Base-by-base conservation (phyloP, 2,888 invertebrate species). In the Tipula vernalis region DNA sequence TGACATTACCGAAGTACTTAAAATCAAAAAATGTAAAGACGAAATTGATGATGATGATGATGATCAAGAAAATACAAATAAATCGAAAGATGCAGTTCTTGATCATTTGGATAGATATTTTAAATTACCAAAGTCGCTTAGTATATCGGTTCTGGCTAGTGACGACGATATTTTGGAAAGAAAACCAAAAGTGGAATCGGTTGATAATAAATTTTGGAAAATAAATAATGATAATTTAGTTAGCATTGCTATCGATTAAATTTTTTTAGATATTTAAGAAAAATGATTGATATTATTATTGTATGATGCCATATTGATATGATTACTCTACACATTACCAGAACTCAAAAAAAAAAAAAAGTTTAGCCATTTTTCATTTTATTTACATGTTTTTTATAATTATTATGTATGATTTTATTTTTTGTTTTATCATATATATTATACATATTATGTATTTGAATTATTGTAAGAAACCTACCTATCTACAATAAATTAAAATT, bases 1-100 rank as follows among this genome's bases (percentile, higher is more conserved):
- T 87, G 90, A 89, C 88, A 90, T 91, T 88, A 90, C 90, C 89
- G 91, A 91, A 90, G 91, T 91, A 87, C 89, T 91, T 88, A 90
- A 91, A 86, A 83, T 88, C 83, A 86, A 88, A 28, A 42, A 42
- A 42, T 41, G 15, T 42, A 85, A 41, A 18, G 42, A 42, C 12
- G 42, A 85, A 10, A 3, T 15, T 3, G 15, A 41, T n/a, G 42
- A 41, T n/a, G 42, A 41, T n/a, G 42, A 83, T 36, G 15, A 15
- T 28, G 42, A 41, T 86, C 85, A 86, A 86, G 28, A 44, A 28
- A 44, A 86, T n/a, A 5, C 15, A 18, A 71, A 71, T 71, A 71
- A 10, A 71, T 71, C 71, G 12, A 28, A 28, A 3, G 3, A 28
- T 28, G 39, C n/a, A 39, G 13, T 39, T 36, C 15, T 84, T 12